Percentiles rank a stretch among this genome's conserved stretches.
phyloP scores from a whole-genome alignment of 2,797 vertebrate genomes.

The Vipera ursinii region DNA sequence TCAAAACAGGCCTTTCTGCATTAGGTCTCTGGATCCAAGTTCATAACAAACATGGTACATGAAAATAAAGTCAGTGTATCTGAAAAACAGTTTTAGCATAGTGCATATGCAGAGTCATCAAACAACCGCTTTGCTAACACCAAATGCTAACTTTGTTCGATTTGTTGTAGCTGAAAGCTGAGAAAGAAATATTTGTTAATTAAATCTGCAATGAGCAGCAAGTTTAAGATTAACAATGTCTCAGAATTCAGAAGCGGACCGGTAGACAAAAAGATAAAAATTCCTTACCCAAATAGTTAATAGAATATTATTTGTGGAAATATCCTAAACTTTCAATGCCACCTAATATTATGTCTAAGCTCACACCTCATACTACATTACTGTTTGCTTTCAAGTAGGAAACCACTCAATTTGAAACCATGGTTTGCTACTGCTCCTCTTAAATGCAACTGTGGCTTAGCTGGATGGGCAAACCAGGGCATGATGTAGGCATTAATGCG shows the following conservation, averaged over 20 bases:
- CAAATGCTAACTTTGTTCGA: background rate
- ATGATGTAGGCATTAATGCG: background rate
- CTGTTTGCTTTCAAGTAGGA: background rate
- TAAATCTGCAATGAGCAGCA: background rate
- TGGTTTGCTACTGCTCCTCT: background rate
- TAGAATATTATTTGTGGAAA: background rate
- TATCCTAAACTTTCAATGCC: background rate
- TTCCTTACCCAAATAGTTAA: background rate
- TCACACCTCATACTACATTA: background rate
- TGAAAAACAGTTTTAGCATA: background rate
- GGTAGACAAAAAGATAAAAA: background rate
- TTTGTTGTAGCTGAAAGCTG: background rate
- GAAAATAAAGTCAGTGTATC: background rate
- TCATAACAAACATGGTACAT: background rate
- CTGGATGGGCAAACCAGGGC: no score
- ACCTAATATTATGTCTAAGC: background rate
- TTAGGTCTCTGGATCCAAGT: background rate
- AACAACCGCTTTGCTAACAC: background rate
- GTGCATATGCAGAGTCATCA: background rate
- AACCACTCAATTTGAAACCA: background rate
- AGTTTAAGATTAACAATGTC: background rate
- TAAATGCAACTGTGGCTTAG: background rate
- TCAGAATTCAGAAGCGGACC: background rate
- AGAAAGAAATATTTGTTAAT: background rate
- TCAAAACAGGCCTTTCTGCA: background rate